These are phyloP conservation scores for Caradrina kadenii DNA, from an alignment of 2,888 invertebrate species.

Conservation along the genomic window DNA sequence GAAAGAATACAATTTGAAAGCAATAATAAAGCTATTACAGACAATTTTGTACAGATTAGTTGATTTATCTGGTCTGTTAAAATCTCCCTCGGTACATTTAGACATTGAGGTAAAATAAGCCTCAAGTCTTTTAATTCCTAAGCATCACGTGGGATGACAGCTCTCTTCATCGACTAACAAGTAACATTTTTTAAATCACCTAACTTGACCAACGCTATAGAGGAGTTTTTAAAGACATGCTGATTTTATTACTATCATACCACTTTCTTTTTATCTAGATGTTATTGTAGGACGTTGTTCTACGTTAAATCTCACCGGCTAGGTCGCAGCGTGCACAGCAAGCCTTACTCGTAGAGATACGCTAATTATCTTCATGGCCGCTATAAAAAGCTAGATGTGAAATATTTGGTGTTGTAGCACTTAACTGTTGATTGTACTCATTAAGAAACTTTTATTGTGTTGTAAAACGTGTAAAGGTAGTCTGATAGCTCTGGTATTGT, in stretches of 20 bases:
- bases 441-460: slow-evolving; percentile 33
- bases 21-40: no score
- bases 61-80: no score
- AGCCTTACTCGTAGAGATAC: slow-evolving; percentile 52
- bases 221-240: no score
- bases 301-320: slow-evolving; percentile 7
- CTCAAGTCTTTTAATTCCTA: no score
- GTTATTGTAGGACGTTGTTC: neutral
- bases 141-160: no score
- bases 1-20: no score
- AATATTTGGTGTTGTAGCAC: slow-evolving; percentile 48
- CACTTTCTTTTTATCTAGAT: neutral
- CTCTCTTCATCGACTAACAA: no score
- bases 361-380: slow-evolving; percentile 56
- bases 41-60: no score
- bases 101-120: no score
- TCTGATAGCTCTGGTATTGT: neutral
- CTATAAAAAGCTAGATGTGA: slow-evolving; percentile 53
- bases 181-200: no score
- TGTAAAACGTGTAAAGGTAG: slow-evolving; percentile 12
- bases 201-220: no score
- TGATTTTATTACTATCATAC: neutral
- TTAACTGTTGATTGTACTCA: slow-evolving; percentile 45
- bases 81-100: no score
- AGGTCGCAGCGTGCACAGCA: slow-evolving; percentile 35